Percentiles rank a stretch among this genome's conserved stretches.
These are phyloP conservation scores for Drosophila longiperda DNA, from an alignment of 2,888 invertebrate species.

Conservation along the genomic window DNA sequence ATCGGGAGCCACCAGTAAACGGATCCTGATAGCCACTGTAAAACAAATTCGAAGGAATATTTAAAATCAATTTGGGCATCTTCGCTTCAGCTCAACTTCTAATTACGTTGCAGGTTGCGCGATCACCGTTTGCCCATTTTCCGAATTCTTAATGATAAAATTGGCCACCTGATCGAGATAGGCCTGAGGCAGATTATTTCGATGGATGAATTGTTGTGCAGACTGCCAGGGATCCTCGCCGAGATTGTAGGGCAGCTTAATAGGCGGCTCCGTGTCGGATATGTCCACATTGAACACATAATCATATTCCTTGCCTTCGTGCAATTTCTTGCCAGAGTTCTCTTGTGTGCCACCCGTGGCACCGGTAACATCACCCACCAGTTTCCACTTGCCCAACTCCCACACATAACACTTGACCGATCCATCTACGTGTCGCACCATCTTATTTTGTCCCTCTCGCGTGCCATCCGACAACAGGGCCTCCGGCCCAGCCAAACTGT, in stretches of 20 bases:
- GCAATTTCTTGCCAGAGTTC: slow-evolving; percentile 90
- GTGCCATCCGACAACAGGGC: slow-evolving; percentile 91
- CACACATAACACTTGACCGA: slow-evolving; percentile 92
- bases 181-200: slow-evolving; percentile 92
- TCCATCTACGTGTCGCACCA: slow-evolving; percentile 90
- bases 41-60: neutral
- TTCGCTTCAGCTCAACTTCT: neutral
- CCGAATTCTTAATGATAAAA: slow-evolving; percentile 94
- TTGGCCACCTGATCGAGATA: slow-evolving; percentile 97
- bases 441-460: slow-evolving; percentile 92
- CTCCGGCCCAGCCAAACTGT: slow-evolving; percentile 92
- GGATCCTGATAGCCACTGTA: slow-evolving; percentile 87
- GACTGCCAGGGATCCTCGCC: slow-evolving; percentile 96
- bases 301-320: slow-evolving; percentile 96
- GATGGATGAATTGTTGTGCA: slow-evolving; percentile 95
- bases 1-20: slow-evolving; percentile 89
- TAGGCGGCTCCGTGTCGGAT: slow-evolving; percentile 93
- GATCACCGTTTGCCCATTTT: slow-evolving; percentile 26
- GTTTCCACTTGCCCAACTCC: slow-evolving; percentile 91
- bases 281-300: slow-evolving; percentile 98
- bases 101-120: slow-evolving; percentile 54
- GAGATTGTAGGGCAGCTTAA: slow-evolving; percentile 96
- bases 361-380: slow-evolving; percentile 96
- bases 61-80: neutral
- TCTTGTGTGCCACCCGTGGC: slow-evolving; percentile 88